Evolutionary conservation across 2,888 invertebrate species (phyloP).

Genomic region (Tetragnatha montana): DNA sequence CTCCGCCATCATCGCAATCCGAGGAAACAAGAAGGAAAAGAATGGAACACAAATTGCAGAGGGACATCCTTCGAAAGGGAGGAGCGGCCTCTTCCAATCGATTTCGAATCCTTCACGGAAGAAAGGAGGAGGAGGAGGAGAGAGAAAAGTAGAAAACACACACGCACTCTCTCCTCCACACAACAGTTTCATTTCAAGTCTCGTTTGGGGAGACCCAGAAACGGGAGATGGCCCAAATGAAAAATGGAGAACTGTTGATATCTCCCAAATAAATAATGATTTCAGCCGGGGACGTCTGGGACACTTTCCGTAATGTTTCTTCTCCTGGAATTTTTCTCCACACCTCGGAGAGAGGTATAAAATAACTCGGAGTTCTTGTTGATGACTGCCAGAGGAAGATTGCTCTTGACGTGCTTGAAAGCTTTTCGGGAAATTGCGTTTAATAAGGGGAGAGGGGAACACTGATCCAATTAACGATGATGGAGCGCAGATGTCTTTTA

Average conservation of each 20-base stretch:
- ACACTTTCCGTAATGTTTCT: conserved; percentile 30
- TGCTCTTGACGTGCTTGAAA: not conserved
- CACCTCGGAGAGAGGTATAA: not conserved
- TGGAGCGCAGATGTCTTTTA: not conserved
- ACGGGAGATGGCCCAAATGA: conserved; percentile 25
- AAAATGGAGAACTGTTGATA: conserved; percentile 63
- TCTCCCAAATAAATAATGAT: conserved; percentile 54
- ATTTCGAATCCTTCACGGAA: conserved; percentile 47
- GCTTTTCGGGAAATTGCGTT: not conserved
- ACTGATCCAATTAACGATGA: not conserved
- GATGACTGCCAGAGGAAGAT: not conserved
- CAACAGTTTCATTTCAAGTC: conserved; percentile 25
- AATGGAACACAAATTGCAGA: not conserved
- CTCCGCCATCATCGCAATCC: conserved; percentile 12
- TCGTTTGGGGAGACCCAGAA: not conserved
- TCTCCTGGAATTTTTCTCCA: not conserved
- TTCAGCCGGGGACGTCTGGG: conserved; percentile 17
- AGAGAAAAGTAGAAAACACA: conserved; percentile 2
- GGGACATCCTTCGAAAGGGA: conserved; percentile 30
- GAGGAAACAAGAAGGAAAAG: not conserved
- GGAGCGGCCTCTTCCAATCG: conserved; percentile 34
- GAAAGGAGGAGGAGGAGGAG: conserved; percentile 7
- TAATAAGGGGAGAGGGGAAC: not conserved
- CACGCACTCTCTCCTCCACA: not conserved
- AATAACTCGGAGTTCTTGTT: conserved; percentile 8